Base-by-base conservation (phyloP, 1,140 invertebrate species). In the Paraescarpia echinospica region DNA sequence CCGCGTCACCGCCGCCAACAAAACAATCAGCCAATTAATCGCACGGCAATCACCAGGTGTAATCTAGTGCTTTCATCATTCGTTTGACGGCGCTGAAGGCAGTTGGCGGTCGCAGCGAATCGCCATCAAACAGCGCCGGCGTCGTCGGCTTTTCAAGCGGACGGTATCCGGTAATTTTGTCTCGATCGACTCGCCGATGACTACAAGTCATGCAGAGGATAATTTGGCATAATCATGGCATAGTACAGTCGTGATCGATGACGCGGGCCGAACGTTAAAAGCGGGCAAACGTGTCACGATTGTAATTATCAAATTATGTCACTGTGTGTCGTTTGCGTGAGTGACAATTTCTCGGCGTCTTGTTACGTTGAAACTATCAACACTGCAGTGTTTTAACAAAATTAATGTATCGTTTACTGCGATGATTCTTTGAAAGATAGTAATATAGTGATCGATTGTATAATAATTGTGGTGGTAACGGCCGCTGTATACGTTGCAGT, bases 261-360 rank as follows among this genome's bases (percentile, higher is more conserved):
- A 77, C 59, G 59, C 59, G 59, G 59, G 22, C 2, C 27, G 27
- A 18, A 77, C 22, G 59, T 27, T 77, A 77, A 77, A 77, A 77
- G 59, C 59, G 59, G 8, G 27, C 59, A 77, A 77, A 31, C 59
- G 59, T 27, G 27, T 77, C 18, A 77, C 1, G 59, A 77, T 31
- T 77, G 59, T 77, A 77, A 77, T 77, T 77, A 77, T 77, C 59
- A 77, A 77, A 77, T 77, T 77, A 77, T 22, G 59, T 77, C 59
- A 22, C 59, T 77, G 27, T 31, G 59, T 77, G 59, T 77, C 59
- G 59, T 77, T 77, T 77, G 59, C 59, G 59, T 77, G 12, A 27
- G 4, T 77, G 59, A 77, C 59, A 77, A 77, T 77, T 77, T 77
- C 59, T 27, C 59, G 59, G 59, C 59, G 59, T 77, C 59, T 18